Percentiles rank a stretch among this genome's conserved stretches.
Conservation (phyloP, 2,888 invertebrate genomes). For the Apeira syringaria region DNA sequence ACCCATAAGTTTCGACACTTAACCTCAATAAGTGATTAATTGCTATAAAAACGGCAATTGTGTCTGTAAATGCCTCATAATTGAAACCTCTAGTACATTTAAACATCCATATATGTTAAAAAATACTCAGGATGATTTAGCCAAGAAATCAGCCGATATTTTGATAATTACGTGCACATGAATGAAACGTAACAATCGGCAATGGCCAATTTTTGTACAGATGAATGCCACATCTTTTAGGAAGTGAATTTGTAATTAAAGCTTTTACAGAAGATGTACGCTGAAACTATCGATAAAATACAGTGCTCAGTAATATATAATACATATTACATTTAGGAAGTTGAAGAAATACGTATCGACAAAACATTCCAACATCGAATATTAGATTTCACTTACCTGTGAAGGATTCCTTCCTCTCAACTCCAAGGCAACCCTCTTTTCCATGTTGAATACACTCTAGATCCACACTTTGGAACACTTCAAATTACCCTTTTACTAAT, state of each 20-base stretch:
- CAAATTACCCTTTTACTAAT: slow-evolving; percentile 57
- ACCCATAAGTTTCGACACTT: slow-evolving; percentile 67
- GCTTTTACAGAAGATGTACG: slow-evolving; percentile 2
- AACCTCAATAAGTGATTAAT: slow-evolving; percentile 73
- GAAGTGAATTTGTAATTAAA: slow-evolving; percentile 40
- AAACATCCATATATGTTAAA: slow-evolving; percentile 5
- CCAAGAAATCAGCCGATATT: slow-evolving; percentile 25
- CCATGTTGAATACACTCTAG: slow-evolving; percentile 85
- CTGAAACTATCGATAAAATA: slow-evolving; percentile 11
- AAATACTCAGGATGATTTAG: slow-evolving; percentile 11
- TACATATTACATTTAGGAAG: slow-evolving; percentile 55
- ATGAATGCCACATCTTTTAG: slow-evolving; percentile 72
- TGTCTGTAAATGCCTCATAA: slow-evolving; percentile 23
- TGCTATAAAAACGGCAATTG: slow-evolving; percentile 46
- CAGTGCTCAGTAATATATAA: slow-evolving; percentile 35
- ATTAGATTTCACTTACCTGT: slow-evolving; percentile 88
- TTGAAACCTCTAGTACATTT: slow-evolving; percentile 3
- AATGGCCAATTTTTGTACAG: slow-evolving; percentile 76
- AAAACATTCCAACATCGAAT: slow-evolving; percentile 78
- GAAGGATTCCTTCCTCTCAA: slow-evolving; percentile 94
- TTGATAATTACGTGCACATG: slow-evolving; percentile 63
- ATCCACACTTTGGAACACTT: slow-evolving; percentile 61
- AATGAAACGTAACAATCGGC: slow-evolving; percentile 79
- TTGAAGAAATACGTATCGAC: slow-evolving; percentile 80
- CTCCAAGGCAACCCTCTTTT: slow-evolving; percentile 97